These are phyloP conservation scores for Callosobruchus maculatus DNA, from an alignment of 2,888 invertebrate genomes.

Conservation along the genomic window DNA sequence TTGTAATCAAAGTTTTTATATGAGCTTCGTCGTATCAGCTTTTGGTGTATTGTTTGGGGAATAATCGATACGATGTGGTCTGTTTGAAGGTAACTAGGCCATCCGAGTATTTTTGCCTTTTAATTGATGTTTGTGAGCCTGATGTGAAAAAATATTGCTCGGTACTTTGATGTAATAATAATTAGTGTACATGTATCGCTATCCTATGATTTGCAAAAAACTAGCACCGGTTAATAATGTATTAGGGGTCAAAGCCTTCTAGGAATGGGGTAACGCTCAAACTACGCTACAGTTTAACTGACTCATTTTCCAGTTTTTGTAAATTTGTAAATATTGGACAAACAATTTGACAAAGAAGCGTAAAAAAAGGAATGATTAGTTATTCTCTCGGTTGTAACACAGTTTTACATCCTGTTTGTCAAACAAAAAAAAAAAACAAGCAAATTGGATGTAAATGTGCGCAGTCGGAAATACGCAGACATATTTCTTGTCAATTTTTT, in stretches of 20 bases:
- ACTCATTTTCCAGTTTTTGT: too few relatives aligned
- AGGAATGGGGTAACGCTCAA: background rate
- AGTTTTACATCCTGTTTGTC: too few relatives aligned
- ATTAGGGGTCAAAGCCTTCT: background rate
- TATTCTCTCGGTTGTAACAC: too few relatives aligned
- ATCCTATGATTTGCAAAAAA: background rate
- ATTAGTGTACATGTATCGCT: background rate
- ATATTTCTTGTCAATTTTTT: too few relatives aligned
- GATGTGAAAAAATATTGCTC: background rate
- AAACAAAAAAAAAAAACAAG: too few relatives aligned
- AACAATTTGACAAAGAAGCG: too few relatives aligned
- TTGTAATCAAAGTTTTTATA: background rate
- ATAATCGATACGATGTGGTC: background rate
- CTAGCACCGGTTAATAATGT: background rate
- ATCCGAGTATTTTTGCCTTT: background rate
- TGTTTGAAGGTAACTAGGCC: background rate
- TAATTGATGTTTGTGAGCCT: background rate
- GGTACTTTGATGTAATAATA: background rate
- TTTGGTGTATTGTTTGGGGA: background rate
- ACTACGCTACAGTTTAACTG: too few relatives aligned
- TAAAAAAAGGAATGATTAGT: too few relatives aligned
- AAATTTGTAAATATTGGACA: too few relatives aligned
- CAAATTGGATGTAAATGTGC: too few relatives aligned
- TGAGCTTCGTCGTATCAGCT: background rate
- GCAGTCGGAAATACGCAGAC: too few relatives aligned